Evolutionary conservation across 2,888 invertebrate genomes (phyloP).

Genomic region (Calameuta filiformis): DNA sequence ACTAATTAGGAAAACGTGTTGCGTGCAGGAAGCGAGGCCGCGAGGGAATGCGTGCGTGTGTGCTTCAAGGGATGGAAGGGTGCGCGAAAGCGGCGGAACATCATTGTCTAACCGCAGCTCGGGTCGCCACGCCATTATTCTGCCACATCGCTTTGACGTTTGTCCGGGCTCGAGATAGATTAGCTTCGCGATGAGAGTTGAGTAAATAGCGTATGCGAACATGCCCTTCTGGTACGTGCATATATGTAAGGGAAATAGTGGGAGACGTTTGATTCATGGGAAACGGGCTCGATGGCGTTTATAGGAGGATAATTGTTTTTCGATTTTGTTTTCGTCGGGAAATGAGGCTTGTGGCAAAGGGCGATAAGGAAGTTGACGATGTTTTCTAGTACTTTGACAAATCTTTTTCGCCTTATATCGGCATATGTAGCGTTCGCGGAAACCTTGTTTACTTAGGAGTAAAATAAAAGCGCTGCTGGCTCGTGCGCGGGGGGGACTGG

Average conservation of each 20-base stretch:
- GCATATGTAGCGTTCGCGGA: neutral
- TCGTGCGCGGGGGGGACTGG: conserved; percentile 4
- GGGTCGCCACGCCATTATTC: conserved; percentile 30
- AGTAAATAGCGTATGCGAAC: conserved; percentile 10
- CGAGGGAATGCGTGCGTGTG: neutral
- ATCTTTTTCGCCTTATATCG: neutral
- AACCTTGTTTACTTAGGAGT: neutral
- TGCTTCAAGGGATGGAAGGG: neutral
- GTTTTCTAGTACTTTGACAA: neutral
- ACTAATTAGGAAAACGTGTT: conserved; percentile 31
- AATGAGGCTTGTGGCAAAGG: neutral
- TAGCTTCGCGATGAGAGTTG: conserved; percentile 27
- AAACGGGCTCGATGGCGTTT: conserved; percentile 20
- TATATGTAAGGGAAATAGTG: neutral
- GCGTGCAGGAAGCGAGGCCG: neutral
- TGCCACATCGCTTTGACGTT: conserved; percentile 37
- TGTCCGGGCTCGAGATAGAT: conserved; percentile 38
- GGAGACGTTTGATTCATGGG: neutral
- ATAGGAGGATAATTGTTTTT: conserved; percentile 37
- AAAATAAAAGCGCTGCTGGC: neutral
- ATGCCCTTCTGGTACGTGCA: conserved; percentile 1
- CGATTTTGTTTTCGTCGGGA: conserved; percentile 10
- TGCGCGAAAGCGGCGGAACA: conserved; percentile 10
- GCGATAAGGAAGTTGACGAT: neutral
- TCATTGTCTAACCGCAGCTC: conserved; percentile 29